Conservation (phyloP, 1,140 invertebrate species). For the Drosophila leontia region DNA sequence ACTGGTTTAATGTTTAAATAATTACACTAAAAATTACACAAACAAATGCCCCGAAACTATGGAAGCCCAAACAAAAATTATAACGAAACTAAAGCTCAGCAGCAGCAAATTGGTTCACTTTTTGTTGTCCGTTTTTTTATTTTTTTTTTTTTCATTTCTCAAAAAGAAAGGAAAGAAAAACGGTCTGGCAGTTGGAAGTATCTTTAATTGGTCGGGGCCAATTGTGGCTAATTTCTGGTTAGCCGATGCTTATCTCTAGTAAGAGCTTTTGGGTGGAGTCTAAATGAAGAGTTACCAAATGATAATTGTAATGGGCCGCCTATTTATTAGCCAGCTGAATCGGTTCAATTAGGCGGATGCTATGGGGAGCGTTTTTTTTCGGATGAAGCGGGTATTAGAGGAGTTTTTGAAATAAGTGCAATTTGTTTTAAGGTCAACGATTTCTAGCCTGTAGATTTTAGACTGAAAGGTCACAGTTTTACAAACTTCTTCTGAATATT, state of each 20-base stretch:
- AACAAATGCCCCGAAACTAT: conserved; percentile 46
- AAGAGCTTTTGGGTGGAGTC: conserved; percentile 33
- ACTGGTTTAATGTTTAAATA: conserved; percentile 82
- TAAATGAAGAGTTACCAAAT: conserved; percentile 58
- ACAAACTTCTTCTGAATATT: neutral
- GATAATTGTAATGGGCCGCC: conserved; percentile 36
- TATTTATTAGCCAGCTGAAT: conserved; percentile 36
- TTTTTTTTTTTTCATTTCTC: conserved; percentile 1
- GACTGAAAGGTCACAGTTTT: too few species aligned
- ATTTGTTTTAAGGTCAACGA: conserved; percentile 17
- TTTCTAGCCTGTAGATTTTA: neutral
- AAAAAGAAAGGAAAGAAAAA: conserved; percentile 19
- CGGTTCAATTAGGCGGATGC: conserved; percentile 18
- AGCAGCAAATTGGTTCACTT: conserved; percentile 47
- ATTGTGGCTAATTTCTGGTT: conserved; percentile 49
- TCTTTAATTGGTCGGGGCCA: conserved; percentile 41
- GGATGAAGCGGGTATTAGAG: neutral
- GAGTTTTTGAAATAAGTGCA: conserved; percentile 8
- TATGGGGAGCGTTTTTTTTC: neutral
- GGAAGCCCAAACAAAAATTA: conserved; percentile 61
- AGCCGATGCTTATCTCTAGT: conserved; percentile 42
- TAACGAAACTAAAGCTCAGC: conserved; percentile 62
- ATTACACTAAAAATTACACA: conserved; percentile 71
- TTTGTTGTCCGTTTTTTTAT: conserved; percentile 36
- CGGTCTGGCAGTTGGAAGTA: conserved; percentile 24